A percentile compares a stretch with the other conserved stretches of the same genome.
phyloP scores from a whole-genome alignment of 2,888 invertebrate genomes.

The Drosophila austrosaltans region DNA sequence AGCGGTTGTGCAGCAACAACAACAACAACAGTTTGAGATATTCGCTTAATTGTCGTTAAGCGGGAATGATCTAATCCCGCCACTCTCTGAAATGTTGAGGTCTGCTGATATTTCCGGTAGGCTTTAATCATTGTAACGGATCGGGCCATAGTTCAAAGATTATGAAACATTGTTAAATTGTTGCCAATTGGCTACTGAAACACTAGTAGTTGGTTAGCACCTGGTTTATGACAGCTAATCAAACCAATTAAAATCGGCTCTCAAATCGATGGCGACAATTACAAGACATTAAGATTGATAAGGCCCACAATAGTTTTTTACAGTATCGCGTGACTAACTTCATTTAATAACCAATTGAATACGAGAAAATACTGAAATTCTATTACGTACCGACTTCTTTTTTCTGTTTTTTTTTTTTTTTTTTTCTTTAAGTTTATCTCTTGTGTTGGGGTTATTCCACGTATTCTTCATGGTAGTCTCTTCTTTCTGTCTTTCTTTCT shows the following conservation, averaged over 20 bases:
- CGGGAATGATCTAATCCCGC: conserved; percentile 59
- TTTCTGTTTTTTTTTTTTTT: too few species aligned
- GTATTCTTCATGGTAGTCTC: too few species aligned
- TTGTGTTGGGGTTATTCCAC: too few species aligned
- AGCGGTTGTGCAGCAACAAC: neutral
- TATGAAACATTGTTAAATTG: conserved; percentile 3
- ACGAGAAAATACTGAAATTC: conserved; percentile 9
- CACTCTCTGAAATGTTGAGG: neutral
- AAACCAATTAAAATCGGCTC: conserved; percentile 52
- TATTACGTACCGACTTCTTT: neutral
- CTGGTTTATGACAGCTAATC: conserved; percentile 49
- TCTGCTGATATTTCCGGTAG: conserved; percentile 62
- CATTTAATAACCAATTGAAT: conserved; percentile 35
- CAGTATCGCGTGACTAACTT: conserved; percentile 39
- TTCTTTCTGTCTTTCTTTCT: conserved; percentile 24
- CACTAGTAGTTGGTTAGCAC: conserved; percentile 20
- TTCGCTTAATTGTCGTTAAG: conserved; percentile 56
- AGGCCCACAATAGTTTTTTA: conserved; percentile 15
- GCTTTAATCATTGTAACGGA: conserved; percentile 48
- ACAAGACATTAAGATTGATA: conserved; percentile 55
- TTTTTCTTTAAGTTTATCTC: too few species aligned
- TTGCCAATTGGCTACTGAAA: neutral
- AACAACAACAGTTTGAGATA: conserved; percentile 8
- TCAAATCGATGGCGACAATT: conserved; percentile 51
- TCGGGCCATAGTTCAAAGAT: conserved; percentile 45